These are phyloP conservation scores for Brenthis ino DNA, from an alignment of 2,888 invertebrate species.

Conservation along the genomic window DNA sequence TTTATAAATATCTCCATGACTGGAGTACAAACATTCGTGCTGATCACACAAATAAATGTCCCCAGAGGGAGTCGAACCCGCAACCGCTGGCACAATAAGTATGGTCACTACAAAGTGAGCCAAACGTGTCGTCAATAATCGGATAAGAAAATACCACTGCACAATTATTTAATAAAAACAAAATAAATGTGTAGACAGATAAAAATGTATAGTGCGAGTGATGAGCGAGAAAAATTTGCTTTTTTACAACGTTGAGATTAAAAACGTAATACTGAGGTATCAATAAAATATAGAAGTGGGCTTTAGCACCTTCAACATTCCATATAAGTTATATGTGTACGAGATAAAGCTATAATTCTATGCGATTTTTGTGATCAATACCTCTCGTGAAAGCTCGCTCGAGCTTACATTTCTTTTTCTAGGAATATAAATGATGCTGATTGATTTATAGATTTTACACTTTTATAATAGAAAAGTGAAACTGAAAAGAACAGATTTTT, in stretches of 20 bases:
- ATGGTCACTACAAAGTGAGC: too few relatives aligned
- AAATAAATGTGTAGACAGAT: too few relatives aligned
- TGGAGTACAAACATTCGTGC: too few relatives aligned
- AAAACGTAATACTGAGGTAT: slow-evolving; percentile 4
- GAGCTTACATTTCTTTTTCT: slow-evolving; percentile 15
- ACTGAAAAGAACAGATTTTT: neutral
- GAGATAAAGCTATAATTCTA: slow-evolving; percentile 11
- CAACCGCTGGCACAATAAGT: too few relatives aligned
- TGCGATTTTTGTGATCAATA: slow-evolving; percentile 12
- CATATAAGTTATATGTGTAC: neutral
- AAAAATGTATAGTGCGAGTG: too few relatives aligned
- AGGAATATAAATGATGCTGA: slow-evolving; percentile 1
- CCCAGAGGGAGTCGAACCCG: too few relatives aligned
- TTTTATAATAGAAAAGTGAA: slow-evolving; percentile 1
- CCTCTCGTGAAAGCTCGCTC: slow-evolving; percentile 11
- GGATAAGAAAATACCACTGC: too few relatives aligned
- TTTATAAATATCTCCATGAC: too few relatives aligned
- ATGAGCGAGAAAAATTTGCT: neutral
- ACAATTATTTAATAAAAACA: too few relatives aligned
- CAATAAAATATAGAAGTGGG: slow-evolving; percentile 2
- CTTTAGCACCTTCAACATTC: neutral
- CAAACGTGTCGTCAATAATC: too few relatives aligned
- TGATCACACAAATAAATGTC: too few relatives aligned
- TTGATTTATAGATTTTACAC: neutral
- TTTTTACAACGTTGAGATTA: neutral